Evolutionary conservation across 2,113 vertebrate species (phyloP).

Genomic region (Dryoscopus gambensis): DNA sequence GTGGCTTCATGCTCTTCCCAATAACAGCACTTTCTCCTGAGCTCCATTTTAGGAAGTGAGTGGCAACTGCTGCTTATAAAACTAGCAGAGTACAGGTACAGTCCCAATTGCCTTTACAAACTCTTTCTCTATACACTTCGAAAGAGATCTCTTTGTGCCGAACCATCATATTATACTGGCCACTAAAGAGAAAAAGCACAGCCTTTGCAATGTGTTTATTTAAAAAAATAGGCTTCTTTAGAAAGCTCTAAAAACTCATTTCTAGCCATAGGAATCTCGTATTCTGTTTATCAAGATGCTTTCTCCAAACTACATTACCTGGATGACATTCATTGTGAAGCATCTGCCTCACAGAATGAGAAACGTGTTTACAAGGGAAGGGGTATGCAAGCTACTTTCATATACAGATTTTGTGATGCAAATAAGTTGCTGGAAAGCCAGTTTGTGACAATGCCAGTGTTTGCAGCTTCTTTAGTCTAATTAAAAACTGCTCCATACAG

Average conservation of each 20-base stretch:
- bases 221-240: background rate
- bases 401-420: slow-evolving; percentile 8
- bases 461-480: slow-evolving; percentile 1
- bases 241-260: slow-evolving; percentile 30
- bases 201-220: background rate
- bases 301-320: background rate
- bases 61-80: background rate
- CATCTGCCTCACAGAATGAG: background rate
- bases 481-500: background rate
- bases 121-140: background rate
- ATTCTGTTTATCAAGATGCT: background rate
- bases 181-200: background rate
- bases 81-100: background rate
- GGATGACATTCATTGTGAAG: background rate
- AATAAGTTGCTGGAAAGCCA: background rate
- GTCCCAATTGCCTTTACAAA: background rate
- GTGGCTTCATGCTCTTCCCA: background rate
- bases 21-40: background rate
- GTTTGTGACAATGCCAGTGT: background rate
- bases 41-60: background rate
- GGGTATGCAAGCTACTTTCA: background rate
- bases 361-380: background rate
- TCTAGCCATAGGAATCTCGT: background rate
- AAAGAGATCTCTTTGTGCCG: background rate
- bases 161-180: background rate